These are phyloP conservation scores for Phylloscopus collybita DNA, from an alignment of 2,797 vertebrate species.

Conservation along the genomic window DNA sequence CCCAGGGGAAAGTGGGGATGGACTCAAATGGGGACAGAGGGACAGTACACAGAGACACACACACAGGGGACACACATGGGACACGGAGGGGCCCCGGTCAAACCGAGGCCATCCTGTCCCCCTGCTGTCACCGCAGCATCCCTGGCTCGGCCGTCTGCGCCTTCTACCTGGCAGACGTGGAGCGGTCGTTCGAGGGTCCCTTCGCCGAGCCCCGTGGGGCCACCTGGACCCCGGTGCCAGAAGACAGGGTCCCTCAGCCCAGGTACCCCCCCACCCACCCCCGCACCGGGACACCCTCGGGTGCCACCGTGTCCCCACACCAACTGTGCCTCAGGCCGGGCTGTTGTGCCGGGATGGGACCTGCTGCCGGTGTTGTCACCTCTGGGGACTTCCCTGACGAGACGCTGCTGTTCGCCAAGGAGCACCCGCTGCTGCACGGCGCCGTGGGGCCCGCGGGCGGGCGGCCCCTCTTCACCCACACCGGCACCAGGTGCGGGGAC, in stretches of 20 bases:
- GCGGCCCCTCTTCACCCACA: conserved; percentile 89
- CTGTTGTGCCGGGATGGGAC: conserved; percentile 87
- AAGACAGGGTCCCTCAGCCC: conserved; percentile 90
- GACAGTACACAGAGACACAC: background rate
- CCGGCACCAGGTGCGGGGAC: conserved; percentile 84
- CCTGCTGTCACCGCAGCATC: conserved; percentile 76
- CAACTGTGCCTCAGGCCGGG: conserved; percentile 81
- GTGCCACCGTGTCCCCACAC: conserved; percentile 29
- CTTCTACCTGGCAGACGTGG: conserved; percentile 95
- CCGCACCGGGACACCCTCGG: fast-evolving
- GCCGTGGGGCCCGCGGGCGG: conserved; percentile 84
- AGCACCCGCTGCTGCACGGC: conserved; percentile 91
- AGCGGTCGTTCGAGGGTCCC: conserved; percentile 87
- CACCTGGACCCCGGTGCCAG: conserved; percentile 88
- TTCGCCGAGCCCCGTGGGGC: conserved; percentile 92
- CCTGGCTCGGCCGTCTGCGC: conserved; percentile 93
- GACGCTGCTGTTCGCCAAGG: conserved; percentile 92
- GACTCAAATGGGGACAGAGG: background rate
- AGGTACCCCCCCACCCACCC: conserved; percentile 72
- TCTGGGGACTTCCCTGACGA: conserved; percentile 91
- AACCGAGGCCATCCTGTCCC: background rate
- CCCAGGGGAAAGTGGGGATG: background rate
- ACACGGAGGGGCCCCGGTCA: fast-evolving
- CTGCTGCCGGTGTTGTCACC: conserved; percentile 78
- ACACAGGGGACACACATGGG: background rate